These are phyloP conservation scores for Neolamprologus brichardi DNA, from an alignment of 2,113 vertebrate species.

Conservation along the genomic window DNA sequence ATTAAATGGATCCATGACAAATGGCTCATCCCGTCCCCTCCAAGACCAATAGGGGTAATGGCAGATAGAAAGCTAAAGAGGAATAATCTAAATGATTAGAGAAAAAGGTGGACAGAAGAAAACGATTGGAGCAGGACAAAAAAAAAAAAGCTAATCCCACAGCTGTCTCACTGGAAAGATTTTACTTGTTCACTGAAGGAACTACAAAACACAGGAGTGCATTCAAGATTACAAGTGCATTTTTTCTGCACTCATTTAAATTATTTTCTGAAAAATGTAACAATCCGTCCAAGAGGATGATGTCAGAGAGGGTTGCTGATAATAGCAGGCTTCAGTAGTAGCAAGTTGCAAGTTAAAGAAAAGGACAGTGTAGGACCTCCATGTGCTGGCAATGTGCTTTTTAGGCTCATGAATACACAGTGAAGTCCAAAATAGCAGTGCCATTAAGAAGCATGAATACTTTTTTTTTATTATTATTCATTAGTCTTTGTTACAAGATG, in stretches of 20 bases:
- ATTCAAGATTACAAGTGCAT: not conserved
- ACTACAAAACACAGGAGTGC: not conserved
- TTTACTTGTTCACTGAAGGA: not conserved
- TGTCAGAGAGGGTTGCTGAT: not conserved
- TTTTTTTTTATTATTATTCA: not conserved
- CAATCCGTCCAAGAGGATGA: not conserved
- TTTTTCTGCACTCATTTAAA: not conserved
- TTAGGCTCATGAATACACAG: not conserved
- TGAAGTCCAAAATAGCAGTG: not conserved
- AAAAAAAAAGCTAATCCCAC: not conserved
- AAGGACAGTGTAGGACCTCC: not conserved
- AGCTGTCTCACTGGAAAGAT: not conserved
- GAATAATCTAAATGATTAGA: not conserved
- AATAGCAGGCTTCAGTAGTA: not conserved
- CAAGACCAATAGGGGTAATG: not conserved
- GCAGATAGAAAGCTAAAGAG: not conserved
- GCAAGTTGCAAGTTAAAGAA: not conserved
- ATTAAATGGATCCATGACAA: not conserved
- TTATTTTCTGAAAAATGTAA: not conserved
- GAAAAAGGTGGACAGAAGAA: not conserved
- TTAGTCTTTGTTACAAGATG: not conserved
- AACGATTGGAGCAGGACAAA: not conserved
- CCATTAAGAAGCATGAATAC: not conserved
- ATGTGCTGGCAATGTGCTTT: not conserved
- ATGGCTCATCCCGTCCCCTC: not conserved